A percentile compares a stretch with the other conserved stretches of the same genome.
Evolutionary conservation across 2,797 vertebrate species (phyloP).

Genomic region (Harpagifer antarcticus): DNA sequence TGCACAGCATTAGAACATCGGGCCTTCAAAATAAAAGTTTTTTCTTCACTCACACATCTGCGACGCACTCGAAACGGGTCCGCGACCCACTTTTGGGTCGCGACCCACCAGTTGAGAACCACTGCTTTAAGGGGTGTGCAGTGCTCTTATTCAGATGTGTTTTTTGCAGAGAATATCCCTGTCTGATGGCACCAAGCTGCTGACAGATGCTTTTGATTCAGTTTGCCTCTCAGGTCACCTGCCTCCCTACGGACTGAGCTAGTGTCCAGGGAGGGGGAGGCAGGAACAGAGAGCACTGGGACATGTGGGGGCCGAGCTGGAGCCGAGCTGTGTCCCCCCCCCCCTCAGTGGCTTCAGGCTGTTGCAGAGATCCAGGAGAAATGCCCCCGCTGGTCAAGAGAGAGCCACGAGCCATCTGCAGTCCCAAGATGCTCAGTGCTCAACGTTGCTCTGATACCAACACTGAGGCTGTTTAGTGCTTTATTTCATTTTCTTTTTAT

Average conservation of each 20-base stretch:
- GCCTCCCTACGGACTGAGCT: conserved; percentile 26
- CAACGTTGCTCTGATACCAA: background rate
- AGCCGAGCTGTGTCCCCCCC: conserved; percentile 5
- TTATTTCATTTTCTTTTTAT: background rate
- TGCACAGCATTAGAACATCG: too few species aligned
- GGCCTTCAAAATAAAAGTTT: too few species aligned
- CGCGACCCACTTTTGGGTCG: too few species aligned
- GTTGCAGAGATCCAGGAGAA: conserved; percentile 23
- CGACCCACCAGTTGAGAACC: too few species aligned
- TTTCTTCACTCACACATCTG: too few species aligned
- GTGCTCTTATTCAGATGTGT: background rate
- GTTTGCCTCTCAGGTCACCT: conserved; percentile 17
- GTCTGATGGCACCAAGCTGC: conserved; percentile 7
- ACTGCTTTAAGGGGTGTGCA: background rate
- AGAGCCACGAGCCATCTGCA: conserved; percentile 46
- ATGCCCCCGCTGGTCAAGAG: conserved; percentile 14
- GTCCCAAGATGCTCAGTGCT: conserved; percentile 17
- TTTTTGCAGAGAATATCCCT: background rate
- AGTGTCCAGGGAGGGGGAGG: conserved; percentile 13
- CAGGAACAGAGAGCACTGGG: conserved; percentile 32
- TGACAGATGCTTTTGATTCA: conserved; percentile 24
- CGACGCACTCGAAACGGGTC: too few species aligned
- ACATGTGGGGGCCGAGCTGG: conserved; percentile 32
- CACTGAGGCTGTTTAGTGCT: background rate
- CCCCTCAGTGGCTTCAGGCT: conserved; percentile 17